Percentiles rank a stretch among this genome's conserved stretches.
These are phyloP conservation scores for Lomographa bimaculata DNA, from an alignment of 2,888 invertebrate species.

Conservation along the genomic window DNA sequence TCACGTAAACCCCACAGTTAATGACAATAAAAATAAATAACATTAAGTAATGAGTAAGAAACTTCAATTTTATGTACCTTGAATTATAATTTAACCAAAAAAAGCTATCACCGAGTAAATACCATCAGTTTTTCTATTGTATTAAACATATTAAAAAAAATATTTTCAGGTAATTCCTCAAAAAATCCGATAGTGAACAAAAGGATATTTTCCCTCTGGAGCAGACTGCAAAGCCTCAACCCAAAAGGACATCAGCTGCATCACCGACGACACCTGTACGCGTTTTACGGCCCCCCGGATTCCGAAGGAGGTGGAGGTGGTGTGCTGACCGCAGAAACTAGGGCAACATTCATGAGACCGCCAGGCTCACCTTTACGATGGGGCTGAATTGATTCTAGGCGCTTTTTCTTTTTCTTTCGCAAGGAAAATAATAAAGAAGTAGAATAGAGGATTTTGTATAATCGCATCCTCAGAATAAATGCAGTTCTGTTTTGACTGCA, in stretches of 20 bases:
- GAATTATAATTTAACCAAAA: too few species aligned
- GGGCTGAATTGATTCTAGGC: slow-evolving; percentile 50
- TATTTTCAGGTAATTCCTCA: slow-evolving; percentile 49
- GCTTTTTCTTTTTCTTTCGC: slow-evolving; percentile 11
- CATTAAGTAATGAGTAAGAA: too few species aligned
- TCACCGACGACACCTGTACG: slow-evolving; percentile 68
- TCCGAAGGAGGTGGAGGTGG: slow-evolving; percentile 52
- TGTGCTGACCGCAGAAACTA: slow-evolving; percentile 68
- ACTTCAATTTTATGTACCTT: too few species aligned
- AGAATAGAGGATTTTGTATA: neutral
- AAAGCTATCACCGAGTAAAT: too few species aligned
- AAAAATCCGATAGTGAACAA: slow-evolving; percentile 60
- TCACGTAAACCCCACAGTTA: too few species aligned
- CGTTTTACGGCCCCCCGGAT: slow-evolving; percentile 66
- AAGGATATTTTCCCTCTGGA: slow-evolving; percentile 74
- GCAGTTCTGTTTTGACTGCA: neutral
- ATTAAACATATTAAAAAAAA: too few species aligned
- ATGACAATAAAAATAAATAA: too few species aligned
- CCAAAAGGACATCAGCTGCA: slow-evolving; percentile 72
- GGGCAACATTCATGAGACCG: slow-evolving; percentile 66
- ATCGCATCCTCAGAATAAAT: slow-evolving; percentile 1
- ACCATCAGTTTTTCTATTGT: too few species aligned
- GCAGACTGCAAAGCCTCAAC: slow-evolving; percentile 69
- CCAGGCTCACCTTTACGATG: slow-evolving; percentile 76
- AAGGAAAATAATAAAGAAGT: too few species aligned